These are phyloP conservation scores for Spea hammondii DNA, from an alignment of 2,797 vertebrate genomes.

Conservation along the genomic window DNA sequence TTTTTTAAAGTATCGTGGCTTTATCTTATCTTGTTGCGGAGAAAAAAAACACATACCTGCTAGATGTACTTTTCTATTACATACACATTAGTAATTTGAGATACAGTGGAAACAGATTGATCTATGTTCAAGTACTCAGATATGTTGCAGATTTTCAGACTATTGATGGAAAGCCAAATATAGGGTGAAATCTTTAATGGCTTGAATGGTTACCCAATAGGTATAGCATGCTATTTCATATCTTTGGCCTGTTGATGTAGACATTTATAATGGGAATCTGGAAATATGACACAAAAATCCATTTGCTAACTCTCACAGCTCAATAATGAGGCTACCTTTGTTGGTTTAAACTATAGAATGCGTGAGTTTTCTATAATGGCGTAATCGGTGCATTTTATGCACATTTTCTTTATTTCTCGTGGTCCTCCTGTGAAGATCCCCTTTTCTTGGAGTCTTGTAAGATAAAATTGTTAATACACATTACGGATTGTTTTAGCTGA, in stretches of 20 bases:
- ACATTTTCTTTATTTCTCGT: no score
- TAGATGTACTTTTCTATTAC: not conserved
- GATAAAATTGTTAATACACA: no score
- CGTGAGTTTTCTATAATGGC: no score
- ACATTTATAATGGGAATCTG: not conserved
- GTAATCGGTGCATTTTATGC: no score
- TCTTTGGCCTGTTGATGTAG: slow-evolving; percentile 14
- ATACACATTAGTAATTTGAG: not conserved
- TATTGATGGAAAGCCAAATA: slow-evolving; percentile 12
- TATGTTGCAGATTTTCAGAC: not conserved
- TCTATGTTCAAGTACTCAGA: slow-evolving; percentile 3
- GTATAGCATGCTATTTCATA: slow-evolving; percentile 20
- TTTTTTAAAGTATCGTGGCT: not conserved
- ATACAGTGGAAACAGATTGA: slow-evolving; percentile 7
- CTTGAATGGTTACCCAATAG: slow-evolving; percentile 23
- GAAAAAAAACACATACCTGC: not conserved
- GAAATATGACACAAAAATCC: not conserved
- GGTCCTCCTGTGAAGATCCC: no score
- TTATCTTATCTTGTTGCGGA: not conserved
- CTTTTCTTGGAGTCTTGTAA: no score
- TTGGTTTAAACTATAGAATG: no score
- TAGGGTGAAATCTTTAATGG: not conserved
- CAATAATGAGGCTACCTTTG: not conserved
- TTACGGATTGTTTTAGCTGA: no score
- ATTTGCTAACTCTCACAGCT: not conserved